A percentile compares a stretch with the other conserved stretches of the same genome.
Conservation (phyloP, 1,140 invertebrate genomes). For the Drosophila sucinea region DNA sequence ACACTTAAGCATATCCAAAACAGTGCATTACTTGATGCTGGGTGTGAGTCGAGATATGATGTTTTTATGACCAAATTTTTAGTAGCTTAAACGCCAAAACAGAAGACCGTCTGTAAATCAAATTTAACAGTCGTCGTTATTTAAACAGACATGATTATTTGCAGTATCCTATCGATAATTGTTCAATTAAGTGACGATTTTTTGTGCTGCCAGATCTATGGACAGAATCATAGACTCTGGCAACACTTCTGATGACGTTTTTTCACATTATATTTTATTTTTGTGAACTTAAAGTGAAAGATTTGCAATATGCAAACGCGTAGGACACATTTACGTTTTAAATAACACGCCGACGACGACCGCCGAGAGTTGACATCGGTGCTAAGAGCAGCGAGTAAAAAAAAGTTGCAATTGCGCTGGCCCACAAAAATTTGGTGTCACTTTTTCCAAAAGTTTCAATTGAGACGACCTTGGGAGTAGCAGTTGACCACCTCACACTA, state of each 20-base stretch:
- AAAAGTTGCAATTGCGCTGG: constrained; percentile 15
- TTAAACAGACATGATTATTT: background rate
- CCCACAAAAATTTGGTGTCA: constrained; percentile 8
- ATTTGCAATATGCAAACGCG: constrained; percentile 69
- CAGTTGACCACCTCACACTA: constrained; percentile 70
- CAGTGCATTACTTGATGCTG: no score
- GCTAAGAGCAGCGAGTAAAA: constrained; percentile 35
- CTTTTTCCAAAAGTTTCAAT: constrained; percentile 39
- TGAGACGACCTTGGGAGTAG: constrained; percentile 66
- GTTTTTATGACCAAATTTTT: no score
- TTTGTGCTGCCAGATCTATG: background rate
- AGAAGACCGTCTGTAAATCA: no score
- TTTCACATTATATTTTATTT: constrained; percentile 70
- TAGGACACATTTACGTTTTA: constrained; percentile 37
- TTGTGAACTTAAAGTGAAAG: constrained; percentile 62
- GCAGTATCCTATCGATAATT: background rate
- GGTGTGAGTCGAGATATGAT: no score
- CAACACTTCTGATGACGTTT: constrained; percentile 63
- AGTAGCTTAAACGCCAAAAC: no score
- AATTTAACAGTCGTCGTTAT: no score
- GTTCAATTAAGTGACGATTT: background rate
- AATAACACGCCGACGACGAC: constrained; percentile 57
- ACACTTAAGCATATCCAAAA: no score
- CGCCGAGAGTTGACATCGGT: constrained; percentile 37
- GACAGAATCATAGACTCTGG: background rate